Base-by-base conservation (phyloP, 1,140 invertebrate genomes). In the Vanessa atalanta region DNA sequence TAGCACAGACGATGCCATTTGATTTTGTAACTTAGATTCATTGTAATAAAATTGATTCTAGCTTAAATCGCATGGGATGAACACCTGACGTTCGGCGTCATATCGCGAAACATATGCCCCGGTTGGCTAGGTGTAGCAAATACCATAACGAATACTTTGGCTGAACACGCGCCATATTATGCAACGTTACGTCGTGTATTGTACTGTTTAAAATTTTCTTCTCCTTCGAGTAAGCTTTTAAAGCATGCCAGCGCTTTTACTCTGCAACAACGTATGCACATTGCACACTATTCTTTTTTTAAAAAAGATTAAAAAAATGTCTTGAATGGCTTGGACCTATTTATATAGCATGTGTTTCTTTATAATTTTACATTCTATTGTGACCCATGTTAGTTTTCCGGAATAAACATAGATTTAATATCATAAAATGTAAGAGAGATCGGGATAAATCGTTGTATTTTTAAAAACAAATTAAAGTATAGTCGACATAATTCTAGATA, bases 131-230 rank as follows among this genome's bases (percentile, higher is more conserved):
- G 88, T 92, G 89, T 89, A 89, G 88, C 89, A 91, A 91, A 92
- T 92, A 90, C 90, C 88, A 90, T 90, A 90, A 91, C 89, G 89
- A 91, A 91, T 91, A 92, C 87, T 92, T 92, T 90, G 86, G 88
- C 86, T 86, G 88, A 90, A 89, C 87, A 86, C 88, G 86, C 89
- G 86, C 81, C 86, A 88, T 90, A 90, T 90, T 92, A 92, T 91
- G 88, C 89, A 90, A 92, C 84, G 82, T 86, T 90, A 88, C 84
- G 77, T 79, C 83, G 86, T 88, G 85, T 89, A 89, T 89, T 88
- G 85, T 88, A 84, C 84, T 88, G 81, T 88, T 79, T 83, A 82
- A 88, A 88, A 88, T 84, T 89, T 88, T 84, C 83, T 84, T 83
- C 78, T 87, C 79, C 83, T 88, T 83, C 75, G 81, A 83, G 76